Percentiles rank a stretch among this genome's conserved stretches.
These are phyloP conservation scores for Macquaria ambigua DNA, from an alignment of 2,113 vertebrate species.

Conservation along the genomic window DNA sequence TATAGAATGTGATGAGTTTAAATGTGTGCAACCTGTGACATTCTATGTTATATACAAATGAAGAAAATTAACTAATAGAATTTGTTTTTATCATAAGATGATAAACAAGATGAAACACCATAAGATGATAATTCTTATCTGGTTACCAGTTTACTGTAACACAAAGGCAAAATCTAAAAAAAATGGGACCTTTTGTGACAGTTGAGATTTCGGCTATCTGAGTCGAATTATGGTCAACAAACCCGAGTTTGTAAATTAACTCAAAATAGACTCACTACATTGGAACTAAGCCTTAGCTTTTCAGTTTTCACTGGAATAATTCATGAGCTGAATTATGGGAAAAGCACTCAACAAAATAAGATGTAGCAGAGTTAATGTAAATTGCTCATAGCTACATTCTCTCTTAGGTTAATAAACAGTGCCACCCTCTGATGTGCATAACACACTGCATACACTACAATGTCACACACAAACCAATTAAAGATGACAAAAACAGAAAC, in stretches of 20 bases:
- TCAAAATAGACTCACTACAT: background rate
- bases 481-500: background rate
- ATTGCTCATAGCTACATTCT: background rate
- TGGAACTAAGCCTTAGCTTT: background rate
- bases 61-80: background rate
- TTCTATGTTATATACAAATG: background rate
- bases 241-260: background rate
- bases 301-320: slow-evolving; percentile 20
- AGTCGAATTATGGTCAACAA: slow-evolving; percentile 6
- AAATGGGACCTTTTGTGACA: background rate
- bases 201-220: background rate
- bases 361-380: background rate
- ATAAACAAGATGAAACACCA: background rate
- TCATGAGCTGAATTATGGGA: slow-evolving; percentile 18
- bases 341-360: slow-evolving; percentile 19
- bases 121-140: background rate
- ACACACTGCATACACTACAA: background rate
- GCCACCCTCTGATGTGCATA: slow-evolving; percentile 67
- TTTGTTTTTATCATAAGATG: background rate
- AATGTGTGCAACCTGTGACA: background rate
- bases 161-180: background rate
- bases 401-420: slow-evolving; percentile 53
- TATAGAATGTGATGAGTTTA: background rate
- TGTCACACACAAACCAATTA: background rate
- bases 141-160: background rate